Evolutionary conservation across 1,140 invertebrate genomes (phyloP).

Genomic region (Riptortus pedestris): DNA sequence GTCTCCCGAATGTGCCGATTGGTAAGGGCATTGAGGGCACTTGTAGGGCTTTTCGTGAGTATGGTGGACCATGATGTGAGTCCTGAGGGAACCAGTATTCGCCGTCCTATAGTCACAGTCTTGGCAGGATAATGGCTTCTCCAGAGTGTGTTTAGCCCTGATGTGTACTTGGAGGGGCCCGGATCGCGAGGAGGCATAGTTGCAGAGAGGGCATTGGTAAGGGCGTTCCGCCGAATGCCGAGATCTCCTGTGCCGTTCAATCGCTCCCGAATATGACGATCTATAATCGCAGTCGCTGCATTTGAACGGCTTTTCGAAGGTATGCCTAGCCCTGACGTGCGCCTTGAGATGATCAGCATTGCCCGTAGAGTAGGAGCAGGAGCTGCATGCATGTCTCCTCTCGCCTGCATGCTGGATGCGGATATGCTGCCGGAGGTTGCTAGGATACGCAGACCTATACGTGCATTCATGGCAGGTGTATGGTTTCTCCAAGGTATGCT

Average conservation of each 20-base stretch:
- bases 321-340: not conserved
- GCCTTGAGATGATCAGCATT: not conserved
- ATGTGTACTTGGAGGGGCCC: not conserved
- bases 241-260: not conserved
- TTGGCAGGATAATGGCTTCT: not conserved
- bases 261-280: not conserved
- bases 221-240: not conserved
- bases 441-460: not conserved
- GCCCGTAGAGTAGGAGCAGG: not conserved
- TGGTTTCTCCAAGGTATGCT: not conserved
- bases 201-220: not conserved
- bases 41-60: not conserved
- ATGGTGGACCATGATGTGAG: not conserved
- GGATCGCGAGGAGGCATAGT: not conserved
- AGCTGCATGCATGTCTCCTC: not conserved
- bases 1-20: not conserved
- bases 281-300: not conserved
- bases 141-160: not conserved
- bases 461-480: not conserved
- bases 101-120: not conserved
- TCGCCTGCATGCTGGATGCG: not conserved
- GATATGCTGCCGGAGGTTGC: not conserved
- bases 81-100: not conserved
- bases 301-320: not conserved
- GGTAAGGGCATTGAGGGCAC: not conserved